A percentile compares a stretch with the other conserved stretches of the same genome.
These are phyloP conservation scores for Polydrusus tereticollis DNA, from an alignment of 2,888 invertebrate species.

Conservation along the genomic window DNA sequence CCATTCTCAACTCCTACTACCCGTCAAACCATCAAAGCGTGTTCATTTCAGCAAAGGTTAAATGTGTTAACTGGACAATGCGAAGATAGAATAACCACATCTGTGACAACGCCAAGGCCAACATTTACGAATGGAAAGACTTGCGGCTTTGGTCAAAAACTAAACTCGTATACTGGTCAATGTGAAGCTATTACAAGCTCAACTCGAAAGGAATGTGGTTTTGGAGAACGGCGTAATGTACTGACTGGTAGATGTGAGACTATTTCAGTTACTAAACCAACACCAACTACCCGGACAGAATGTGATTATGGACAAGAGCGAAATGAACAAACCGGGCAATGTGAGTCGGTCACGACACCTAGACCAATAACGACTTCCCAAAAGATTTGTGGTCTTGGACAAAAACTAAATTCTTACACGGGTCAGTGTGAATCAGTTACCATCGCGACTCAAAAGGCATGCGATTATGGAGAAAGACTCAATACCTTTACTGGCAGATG, in stretches of 20 bases:
- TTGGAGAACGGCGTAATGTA: constrained; percentile 17
- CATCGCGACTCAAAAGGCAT: neutral
- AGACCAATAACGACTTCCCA: constrained; percentile 49
- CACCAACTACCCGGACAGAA: neutral
- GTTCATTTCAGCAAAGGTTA: constrained; percentile 18
- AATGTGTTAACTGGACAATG: constrained; percentile 27
- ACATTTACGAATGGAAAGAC: constrained; percentile 16
- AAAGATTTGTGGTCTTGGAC: constrained; percentile 64
- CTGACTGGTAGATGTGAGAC: constrained; percentile 33
- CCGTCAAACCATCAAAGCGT: constrained; percentile 5
- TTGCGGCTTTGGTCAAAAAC: constrained; percentile 31
- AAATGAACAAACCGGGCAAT: constrained; percentile 18
- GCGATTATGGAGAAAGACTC: constrained; percentile 31
- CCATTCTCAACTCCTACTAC: neutral
- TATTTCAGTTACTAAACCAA: constrained; percentile 6
- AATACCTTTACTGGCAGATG: constrained; percentile 29
- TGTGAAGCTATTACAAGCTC: constrained; percentile 26
- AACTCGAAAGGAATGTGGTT: constrained; percentile 43
- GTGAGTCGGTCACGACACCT: constrained; percentile 36
- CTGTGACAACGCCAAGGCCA: neutral
- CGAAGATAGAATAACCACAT: too few species aligned
- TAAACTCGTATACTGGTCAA: constrained; percentile 24
- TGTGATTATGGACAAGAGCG: constrained; percentile 26
- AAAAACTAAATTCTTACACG: constrained; percentile 50
- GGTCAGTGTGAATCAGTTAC: constrained; percentile 52